Evolutionary conservation across 2,888 invertebrate genomes (phyloP), one percentile per base, ranked within the genome.

Genomic region (Watsonalla cultraria): DNA sequence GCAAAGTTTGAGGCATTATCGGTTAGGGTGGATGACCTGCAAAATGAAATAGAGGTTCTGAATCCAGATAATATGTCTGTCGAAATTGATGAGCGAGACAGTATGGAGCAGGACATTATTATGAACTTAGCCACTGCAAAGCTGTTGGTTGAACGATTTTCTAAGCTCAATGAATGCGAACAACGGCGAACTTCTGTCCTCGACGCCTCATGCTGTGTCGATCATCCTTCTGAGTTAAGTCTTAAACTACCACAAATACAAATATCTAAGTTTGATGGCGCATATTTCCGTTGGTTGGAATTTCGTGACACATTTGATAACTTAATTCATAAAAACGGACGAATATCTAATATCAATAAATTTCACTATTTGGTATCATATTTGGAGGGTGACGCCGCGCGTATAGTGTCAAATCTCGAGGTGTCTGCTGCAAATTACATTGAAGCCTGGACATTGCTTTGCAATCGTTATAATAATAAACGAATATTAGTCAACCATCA

Each of bases 381-480:
- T 46, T 47, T 68, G 24, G 52, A 66, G 47, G 66, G 68, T 0
- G 60, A 60, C 7, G 65, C 70, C 2, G 59, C 62, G n/a, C 37
- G 58, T 15, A 51, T 65, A 0, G 42, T 66, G 33, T 52, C 57
- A 5, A 60, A 63, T n/a, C 46, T 65, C 0, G 66, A 67, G 15
- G 55, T 67, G 0, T 66, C 64, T 0, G 15, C 54, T 0, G 47
- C 45, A 2, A 69, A 66, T 46, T 68, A 71, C 45, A 0, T 14
- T 6, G 46, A 57, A n/a, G 70, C 66, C 2, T 68, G 68, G 65
- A 49, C 59, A 5, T 34, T 66, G 34, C 34, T 68, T 7, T 62
- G 62, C 8, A 46, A 57, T 5, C 54, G 68, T 0, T 66, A 59
- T 37, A 42, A 66, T 46, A 66, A 64, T 45, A 66, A 62, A 51